Evolutionary conservation across 2,888 invertebrate genomes (phyloP).

Genomic region (Drosophila demipolita): DNA sequence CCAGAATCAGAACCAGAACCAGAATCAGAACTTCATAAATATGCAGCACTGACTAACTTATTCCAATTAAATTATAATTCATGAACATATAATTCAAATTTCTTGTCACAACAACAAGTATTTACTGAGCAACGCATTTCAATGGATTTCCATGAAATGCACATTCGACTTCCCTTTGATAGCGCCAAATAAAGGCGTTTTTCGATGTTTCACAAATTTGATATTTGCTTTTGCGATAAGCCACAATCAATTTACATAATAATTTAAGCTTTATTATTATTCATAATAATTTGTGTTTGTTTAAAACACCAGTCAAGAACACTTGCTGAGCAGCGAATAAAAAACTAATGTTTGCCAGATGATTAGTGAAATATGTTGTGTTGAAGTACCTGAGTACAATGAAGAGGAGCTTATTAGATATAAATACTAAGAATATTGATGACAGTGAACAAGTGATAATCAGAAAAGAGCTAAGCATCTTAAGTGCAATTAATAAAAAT

Average conservation of each 20-base stretch:
- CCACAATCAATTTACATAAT: not conserved
- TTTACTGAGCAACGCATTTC: conserved; percentile 47
- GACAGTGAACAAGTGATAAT: not conserved
- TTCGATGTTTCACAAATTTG: not conserved
- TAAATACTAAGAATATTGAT: not conserved
- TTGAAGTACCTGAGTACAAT: not conserved
- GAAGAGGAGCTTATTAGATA: not conserved
- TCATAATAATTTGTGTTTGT: not conserved
- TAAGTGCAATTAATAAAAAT: not conserved
- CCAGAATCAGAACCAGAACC: not conserved
- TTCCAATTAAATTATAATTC: conserved; percentile 44
- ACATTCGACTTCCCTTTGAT: conserved; percentile 31
- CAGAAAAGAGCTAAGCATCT: not conserved
- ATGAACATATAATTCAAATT: conserved; percentile 43
- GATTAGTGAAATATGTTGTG: not conserved
- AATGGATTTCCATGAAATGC: conserved; percentile 45
- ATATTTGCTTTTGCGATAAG: conserved; percentile 12
- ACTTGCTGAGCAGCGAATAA: not conserved
- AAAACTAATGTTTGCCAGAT: not conserved
- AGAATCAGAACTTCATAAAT: conserved; percentile 16
- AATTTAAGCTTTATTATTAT: not conserved
- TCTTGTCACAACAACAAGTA: conserved; percentile 19
- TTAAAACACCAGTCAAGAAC: conserved; percentile 4
- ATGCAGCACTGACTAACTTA: conserved; percentile 19
- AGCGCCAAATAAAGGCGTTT: conserved; percentile 19